These are phyloP conservation scores for Tiliacea aurago DNA, from an alignment of 2,888 invertebrate species.

Conservation along the genomic window DNA sequence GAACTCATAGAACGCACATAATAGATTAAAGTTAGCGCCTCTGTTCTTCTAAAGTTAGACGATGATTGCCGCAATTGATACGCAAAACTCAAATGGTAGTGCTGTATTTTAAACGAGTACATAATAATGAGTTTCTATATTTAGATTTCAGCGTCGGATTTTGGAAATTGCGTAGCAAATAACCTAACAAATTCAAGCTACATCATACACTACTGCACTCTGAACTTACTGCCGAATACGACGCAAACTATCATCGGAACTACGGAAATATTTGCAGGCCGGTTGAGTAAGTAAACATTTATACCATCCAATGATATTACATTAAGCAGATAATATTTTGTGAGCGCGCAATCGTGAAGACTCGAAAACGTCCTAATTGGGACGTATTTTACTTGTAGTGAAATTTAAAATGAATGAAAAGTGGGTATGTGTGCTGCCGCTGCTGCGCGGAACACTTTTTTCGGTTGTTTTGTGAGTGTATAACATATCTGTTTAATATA, in stretches of 20 bases:
- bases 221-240: constrained; percentile 66
- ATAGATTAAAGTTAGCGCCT: not conserved
- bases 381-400: too few species aligned
- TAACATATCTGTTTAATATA: too few species aligned
- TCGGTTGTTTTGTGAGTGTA: too few species aligned
- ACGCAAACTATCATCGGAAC: constrained; percentile 61
- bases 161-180: constrained; percentile 20
- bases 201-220: constrained; percentile 57
- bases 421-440: too few species aligned
- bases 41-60: not conserved
- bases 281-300: constrained; percentile 45
- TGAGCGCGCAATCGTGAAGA: too few species aligned
- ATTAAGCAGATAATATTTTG: too few species aligned
- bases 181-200: not conserved
- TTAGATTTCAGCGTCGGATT: constrained; percentile 59
- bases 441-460: too few species aligned
- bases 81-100: not conserved
- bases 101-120: not conserved
- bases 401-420: too few species aligned
- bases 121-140: not conserved
- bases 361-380: too few species aligned
- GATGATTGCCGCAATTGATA: not conserved
- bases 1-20: not conserved
- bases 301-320: too few species aligned
- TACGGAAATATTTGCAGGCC: constrained; percentile 23